phyloP scores from a whole-genome alignment of 2,113 vertebrate genomes.

The Rhea pennata region DNA sequence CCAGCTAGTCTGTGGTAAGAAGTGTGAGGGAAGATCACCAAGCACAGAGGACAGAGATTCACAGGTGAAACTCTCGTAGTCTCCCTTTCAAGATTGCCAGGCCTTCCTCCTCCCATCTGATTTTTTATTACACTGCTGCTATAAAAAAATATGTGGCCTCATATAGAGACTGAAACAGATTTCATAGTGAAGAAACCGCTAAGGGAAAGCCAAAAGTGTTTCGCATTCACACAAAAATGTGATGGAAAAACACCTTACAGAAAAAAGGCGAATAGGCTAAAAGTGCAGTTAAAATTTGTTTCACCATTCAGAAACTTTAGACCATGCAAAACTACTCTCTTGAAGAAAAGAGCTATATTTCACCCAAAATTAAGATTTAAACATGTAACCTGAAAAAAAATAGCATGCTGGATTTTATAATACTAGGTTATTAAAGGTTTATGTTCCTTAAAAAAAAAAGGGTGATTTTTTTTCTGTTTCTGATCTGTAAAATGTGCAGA shows the following conservation, averaged over 20 bases:
- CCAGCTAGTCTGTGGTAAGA: neutral
- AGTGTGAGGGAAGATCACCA: rapidly evolving
- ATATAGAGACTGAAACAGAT: neutral
- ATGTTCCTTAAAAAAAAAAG: neutral
- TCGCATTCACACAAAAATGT: neutral
- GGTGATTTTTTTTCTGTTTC: neutral
- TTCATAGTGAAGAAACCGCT: neutral
- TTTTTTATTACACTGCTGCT: neutral
- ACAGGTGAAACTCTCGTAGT: rapidly evolving
- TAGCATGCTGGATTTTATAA: neutral
- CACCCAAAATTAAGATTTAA: neutral
- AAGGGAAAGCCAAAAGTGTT: neutral
- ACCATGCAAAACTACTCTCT: neutral
- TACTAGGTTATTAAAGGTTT: neutral
- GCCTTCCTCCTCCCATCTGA: neutral
- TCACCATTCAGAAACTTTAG: neutral
- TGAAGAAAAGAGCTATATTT: neutral
- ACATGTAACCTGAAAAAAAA: neutral
- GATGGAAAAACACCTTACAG: neutral
- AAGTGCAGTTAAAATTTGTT: neutral
- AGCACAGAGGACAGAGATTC: neutral
- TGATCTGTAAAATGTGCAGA: neutral
- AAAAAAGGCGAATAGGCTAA: neutral
- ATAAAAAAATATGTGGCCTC: neutral
- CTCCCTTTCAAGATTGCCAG: neutral